These are phyloP conservation scores for Gallinago nigripennis DNA, from an alignment of 2,797 vertebrate species.

Conservation along the genomic window DNA sequence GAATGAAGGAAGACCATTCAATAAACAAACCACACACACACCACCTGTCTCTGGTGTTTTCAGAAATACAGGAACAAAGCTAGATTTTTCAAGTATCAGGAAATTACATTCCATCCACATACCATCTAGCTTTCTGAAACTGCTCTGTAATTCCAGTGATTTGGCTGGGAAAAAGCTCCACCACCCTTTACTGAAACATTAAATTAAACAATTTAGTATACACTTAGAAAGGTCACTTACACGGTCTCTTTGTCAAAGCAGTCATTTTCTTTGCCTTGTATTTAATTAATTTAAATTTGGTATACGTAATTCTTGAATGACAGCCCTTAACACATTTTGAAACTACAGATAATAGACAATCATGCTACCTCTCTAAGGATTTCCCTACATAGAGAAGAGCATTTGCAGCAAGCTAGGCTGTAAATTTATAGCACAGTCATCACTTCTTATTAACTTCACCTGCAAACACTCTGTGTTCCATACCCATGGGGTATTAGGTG, in stretches of 20 bases:
- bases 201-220: slow-evolving; percentile 29
- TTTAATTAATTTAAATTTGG: slow-evolving; percentile 24
- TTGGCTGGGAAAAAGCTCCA: not conserved
- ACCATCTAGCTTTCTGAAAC: not conserved
- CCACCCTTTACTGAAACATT: not conserved
- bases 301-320: not conserved
- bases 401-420: not conserved
- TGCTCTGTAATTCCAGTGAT: not conserved
- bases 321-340: not conserved
- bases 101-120: not conserved
- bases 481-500: not conserved
- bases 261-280: not conserved
- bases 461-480: not conserved
- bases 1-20: not conserved
- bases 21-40: not conserved
- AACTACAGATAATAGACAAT: not conserved
- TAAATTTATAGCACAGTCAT: not conserved
- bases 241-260: not conserved
- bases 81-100: not conserved
- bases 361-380: not conserved
- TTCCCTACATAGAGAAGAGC: not conserved
- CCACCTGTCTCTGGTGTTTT: not conserved
- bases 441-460: not conserved
- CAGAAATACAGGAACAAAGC: not conserved
- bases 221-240: not conserved